These are phyloP conservation scores for Gymnothorax reevesii DNA, from an alignment of 2,797 vertebrate genomes.

Conservation along the genomic window DNA sequence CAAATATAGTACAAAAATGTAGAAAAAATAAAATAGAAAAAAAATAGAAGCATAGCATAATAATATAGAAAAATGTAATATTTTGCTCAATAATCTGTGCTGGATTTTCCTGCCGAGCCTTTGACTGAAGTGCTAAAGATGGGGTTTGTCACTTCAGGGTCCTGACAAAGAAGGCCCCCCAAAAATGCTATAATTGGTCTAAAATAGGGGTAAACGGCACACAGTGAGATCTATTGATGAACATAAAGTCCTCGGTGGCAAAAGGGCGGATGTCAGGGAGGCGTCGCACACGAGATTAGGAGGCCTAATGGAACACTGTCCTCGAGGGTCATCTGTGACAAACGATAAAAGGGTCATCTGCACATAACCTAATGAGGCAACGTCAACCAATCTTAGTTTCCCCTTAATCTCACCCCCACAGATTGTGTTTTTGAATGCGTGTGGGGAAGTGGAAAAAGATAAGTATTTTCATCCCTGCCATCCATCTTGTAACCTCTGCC, in stretches of 20 bases:
- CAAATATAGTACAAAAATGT: no score
- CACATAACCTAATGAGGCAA: neutral
- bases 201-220: no score
- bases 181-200: no score
- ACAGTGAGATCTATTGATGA: no score
- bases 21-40: no score
- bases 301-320: neutral
- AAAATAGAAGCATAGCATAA: no score
- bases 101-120: neutral
- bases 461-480: neutral
- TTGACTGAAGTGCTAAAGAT: neutral
- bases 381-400: neutral
- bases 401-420: neutral
- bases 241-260: no score
- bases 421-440: neutral
- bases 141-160: neutral
- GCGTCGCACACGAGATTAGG: constrained; percentile 20
- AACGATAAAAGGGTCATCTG: constrained; percentile 2
- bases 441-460: neutral
- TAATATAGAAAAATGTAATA: neutral
- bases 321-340: constrained; percentile 5
- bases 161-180: no score
- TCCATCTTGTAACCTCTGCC: constrained; percentile 12
- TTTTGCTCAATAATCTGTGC: neutral
- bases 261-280: neutral